Conservation (phyloP, 2,888 invertebrate species). For the Noctuana brunneofusca region DNA sequence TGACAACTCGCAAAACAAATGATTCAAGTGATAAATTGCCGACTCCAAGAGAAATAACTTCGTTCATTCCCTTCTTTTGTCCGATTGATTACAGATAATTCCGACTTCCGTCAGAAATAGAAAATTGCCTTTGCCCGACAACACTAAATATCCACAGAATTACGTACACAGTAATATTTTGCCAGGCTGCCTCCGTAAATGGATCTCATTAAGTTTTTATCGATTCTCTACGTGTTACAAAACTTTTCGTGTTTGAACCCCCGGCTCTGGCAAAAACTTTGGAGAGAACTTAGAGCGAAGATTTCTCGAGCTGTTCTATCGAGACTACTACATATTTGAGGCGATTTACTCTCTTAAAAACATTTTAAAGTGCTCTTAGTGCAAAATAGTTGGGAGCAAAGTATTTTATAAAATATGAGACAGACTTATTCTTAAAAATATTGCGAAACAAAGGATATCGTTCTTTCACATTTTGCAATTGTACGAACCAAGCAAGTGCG, state of each 20-base stretch:
- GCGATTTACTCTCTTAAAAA: slow-evolving; percentile 1
- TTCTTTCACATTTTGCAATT: slow-evolving; percentile 22
- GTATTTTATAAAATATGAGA: slow-evolving; percentile 1
- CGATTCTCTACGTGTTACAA: slow-evolving; percentile 26
- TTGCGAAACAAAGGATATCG: slow-evolving; percentile 17
- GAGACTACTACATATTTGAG: slow-evolving; percentile 10
- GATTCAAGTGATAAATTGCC: slow-evolving; percentile 67
- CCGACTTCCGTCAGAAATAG: slow-evolving; percentile 58
- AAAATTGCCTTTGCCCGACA: slow-evolving; percentile 56
- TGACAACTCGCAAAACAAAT: slow-evolving; percentile 55
- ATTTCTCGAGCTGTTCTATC: slow-evolving; percentile 14
- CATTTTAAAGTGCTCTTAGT: slow-evolving; percentile 1
- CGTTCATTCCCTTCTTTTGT: slow-evolving; percentile 62
- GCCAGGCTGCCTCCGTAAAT: slow-evolving; percentile 21
- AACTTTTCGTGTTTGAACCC: slow-evolving; percentile 32
- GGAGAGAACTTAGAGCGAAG: slow-evolving; percentile 20
- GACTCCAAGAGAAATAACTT: slow-evolving; percentile 60
- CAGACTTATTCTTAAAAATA: background rate
- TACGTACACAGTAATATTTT: slow-evolving; percentile 32
- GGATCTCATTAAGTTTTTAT: slow-evolving; percentile 34
- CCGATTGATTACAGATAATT: slow-evolving; percentile 76
- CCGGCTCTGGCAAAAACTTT: slow-evolving; percentile 20
- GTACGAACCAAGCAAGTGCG: slow-evolving; percentile 27
- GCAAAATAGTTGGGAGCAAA: background rate
- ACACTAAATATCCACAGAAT: slow-evolving; percentile 33